Percentiles rank a stretch among this genome's conserved stretches.
phyloP scores from a whole-genome alignment of 2,888 invertebrate genomes.

The Prostheceraeus crozeri region DNA sequence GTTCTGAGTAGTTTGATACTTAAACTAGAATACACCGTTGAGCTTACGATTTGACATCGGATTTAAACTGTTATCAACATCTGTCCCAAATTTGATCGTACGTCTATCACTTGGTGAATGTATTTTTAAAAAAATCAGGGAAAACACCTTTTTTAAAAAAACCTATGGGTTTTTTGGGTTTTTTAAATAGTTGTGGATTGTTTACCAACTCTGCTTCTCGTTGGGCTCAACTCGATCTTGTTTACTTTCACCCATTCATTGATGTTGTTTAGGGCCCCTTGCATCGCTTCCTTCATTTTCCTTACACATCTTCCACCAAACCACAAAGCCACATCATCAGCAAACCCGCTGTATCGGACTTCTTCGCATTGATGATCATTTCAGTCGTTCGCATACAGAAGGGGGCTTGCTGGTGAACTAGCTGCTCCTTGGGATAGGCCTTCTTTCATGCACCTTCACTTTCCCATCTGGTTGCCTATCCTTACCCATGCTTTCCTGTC shows the following conservation, averaged over 20 bases:
- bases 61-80: no score
- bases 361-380: neutral
- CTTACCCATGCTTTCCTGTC: neutral
- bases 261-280: neutral
- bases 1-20: no score
- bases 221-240: slow-evolving; percentile 1
- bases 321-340: slow-evolving; percentile 23
- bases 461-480: neutral
- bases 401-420: neutral
- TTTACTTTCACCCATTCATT: slow-evolving; percentile 5
- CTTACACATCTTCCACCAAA: neutral
- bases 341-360: slow-evolving; percentile 10
- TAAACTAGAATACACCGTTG: no score
- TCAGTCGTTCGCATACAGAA: slow-evolving; percentile 25
- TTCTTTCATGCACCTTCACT: slow-evolving; percentile 1
- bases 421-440: slow-evolving; percentile 21
- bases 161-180: no score
- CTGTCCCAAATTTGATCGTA: no score
- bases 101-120: no score
- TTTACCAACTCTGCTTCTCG: no score
- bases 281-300: neutral
- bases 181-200: no score
- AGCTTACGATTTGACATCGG: no score
- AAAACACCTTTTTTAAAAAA: no score
- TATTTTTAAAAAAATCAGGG: no score